Conservation (phyloP, 2,888 invertebrate genomes). For the Chromoteleia sp. region DNA sequence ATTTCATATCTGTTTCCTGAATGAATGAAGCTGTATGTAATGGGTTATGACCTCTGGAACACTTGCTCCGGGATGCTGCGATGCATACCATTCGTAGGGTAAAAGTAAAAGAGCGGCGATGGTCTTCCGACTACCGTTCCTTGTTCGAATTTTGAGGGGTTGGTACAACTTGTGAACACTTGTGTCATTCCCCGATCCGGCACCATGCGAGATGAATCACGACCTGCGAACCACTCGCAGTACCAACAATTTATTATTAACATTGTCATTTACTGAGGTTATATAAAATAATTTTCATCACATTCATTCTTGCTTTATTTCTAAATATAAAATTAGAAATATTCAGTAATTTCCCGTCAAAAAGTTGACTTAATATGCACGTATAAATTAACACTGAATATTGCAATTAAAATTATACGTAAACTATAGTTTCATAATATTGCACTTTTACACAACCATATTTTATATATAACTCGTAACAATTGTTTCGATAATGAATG, state of each 20-base stretch:
- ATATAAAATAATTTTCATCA: not conserved
- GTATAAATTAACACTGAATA: no score
- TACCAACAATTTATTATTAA: conserved; percentile 29
- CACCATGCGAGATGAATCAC: conserved; percentile 81
- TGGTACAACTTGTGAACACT: conserved; percentile 83
- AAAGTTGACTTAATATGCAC: no score
- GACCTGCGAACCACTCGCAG: conserved; percentile 65
- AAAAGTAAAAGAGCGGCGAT: conserved; percentile 38
- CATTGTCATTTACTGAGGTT: not conserved
- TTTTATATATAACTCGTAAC: no score
- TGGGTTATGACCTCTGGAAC: conserved; percentile 68
- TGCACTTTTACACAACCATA: no score
- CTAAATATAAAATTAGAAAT: no score
- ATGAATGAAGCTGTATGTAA: conserved; percentile 51
- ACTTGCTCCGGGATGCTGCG: conserved; percentile 58
- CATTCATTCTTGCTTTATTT: not conserved
- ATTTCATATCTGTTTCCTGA: conserved; percentile 45
- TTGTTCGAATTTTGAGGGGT: conserved; percentile 70
- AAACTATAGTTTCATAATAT: no score
- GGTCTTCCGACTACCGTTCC: conserved; percentile 31
- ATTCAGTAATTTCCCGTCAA: no score
- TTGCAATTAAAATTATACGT: no score
- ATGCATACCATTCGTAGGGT: conserved; percentile 52
- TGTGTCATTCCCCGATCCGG: conserved; percentile 81
- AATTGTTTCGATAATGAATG: no score